These are phyloP conservation scores for Solenopsis invicta DNA, from an alignment of 1,140 invertebrate species.

Conservation along the genomic window DNA sequence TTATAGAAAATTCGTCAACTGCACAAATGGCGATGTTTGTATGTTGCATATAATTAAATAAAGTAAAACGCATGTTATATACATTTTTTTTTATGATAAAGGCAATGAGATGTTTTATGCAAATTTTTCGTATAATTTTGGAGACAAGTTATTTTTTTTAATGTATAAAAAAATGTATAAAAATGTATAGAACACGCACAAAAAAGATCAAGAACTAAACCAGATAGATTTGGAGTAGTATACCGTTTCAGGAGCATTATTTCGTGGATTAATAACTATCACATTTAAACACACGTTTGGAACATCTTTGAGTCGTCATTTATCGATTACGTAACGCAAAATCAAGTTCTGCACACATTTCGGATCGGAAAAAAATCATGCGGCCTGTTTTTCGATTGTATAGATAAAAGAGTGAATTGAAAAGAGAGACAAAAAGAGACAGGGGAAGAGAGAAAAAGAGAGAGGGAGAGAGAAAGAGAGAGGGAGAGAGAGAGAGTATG, in stretches of 20 bases:
- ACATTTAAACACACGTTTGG: constrained; percentile 67
- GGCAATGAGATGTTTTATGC: neutral
- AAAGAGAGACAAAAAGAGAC: neutral
- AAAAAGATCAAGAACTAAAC: neutral
- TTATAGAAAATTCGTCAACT: neutral
- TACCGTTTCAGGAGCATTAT: neutral
- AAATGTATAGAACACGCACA: neutral
- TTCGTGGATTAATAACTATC: neutral
- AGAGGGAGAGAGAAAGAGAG: neutral
- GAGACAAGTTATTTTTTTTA: neutral
- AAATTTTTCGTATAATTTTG: neutral
- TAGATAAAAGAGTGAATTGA: too few relatives aligned
- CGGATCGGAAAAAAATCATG: neutral
- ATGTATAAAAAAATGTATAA: neutral
- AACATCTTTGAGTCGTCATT: constrained; percentile 59
- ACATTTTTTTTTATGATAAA: neutral
- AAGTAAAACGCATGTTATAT: neutral
- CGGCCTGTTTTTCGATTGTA: constrained; percentile 8
- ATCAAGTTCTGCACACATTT: neutral
- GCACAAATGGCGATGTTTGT: neutral
- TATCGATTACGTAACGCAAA: constrained; percentile 66
- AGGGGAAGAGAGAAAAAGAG: neutral
- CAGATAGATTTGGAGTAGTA: neutral
- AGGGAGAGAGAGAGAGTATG: constrained; percentile 5
- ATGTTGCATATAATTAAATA: neutral